A percentile compares a stretch with the other conserved stretches of the same genome.
These are phyloP conservation scores for Orcinus orca DNA, from an alignment of 2,113 vertebrate species.

Conservation along the genomic window DNA sequence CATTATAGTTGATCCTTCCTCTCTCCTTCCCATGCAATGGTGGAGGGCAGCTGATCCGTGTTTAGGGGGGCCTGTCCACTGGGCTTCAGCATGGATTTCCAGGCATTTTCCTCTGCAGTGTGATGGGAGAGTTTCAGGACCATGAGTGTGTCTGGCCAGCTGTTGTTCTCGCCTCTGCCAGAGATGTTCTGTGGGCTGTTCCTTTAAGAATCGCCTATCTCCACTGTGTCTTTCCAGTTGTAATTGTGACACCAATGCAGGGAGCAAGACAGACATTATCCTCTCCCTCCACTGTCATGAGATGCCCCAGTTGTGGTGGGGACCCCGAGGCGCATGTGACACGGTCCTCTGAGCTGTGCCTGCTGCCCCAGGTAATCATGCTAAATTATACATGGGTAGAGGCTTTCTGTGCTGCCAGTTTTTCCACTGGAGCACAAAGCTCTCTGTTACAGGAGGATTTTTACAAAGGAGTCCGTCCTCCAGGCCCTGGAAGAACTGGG, in stretches of 20 bases:
- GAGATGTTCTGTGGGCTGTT: not conserved
- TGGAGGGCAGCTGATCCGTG: rapidly evolving
- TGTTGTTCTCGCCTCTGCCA: not conserved
- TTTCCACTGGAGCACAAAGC: not conserved
- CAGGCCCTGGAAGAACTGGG: not conserved
- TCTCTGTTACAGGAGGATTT: not conserved
- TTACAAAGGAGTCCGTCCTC: not conserved
- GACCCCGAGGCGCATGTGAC: not conserved
- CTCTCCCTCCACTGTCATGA: not conserved
- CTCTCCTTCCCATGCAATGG: rapidly evolving
- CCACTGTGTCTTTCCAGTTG: not conserved
- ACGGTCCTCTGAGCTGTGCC: not conserved
- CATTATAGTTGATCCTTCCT: not conserved
- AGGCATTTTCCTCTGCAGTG: not conserved
- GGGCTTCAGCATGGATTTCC: not conserved
- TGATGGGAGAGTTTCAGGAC: not conserved
- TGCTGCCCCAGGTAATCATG: not conserved
- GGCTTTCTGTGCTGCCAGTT: not conserved
- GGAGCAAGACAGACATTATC: not conserved
- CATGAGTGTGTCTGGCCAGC: not conserved
- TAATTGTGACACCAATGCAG: not conserved
- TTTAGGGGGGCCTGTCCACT: not conserved
- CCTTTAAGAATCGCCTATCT: not conserved
- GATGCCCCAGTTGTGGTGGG: not conserved
- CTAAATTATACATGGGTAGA: constrained; percentile 26